Base-by-base conservation (phyloP, 2,797 vertebrate species). In the Remorina albescens region DNA sequence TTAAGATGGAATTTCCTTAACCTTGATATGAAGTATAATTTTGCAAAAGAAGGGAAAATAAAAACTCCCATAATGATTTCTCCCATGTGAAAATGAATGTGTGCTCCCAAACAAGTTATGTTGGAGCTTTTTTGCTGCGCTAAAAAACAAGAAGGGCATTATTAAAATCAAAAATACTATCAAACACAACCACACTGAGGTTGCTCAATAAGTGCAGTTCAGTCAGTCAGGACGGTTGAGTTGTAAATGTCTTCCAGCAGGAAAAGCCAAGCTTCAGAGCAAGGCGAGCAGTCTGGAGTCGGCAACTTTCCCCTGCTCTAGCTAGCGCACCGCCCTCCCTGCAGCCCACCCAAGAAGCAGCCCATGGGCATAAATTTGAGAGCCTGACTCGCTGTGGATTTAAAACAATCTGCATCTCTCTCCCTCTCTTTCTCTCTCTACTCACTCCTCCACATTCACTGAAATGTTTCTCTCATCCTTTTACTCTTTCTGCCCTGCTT, bases 281-380 rank as follows among this genome's bases (percentile, higher is more conserved):
- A 82, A 91, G 88, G 90, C 89, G 69, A 90, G 82, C 90, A 91
- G 92, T 91, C 90, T 93, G 91, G 85, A 93, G 90, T 92, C 92
- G 68, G 90, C 91, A 93, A 92, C 93, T 91, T 93, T 92, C 91
- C 90, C 92, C 90, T 86, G 90, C 89, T 91, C 72, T 93, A 91
- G 93, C 90, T 74, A 75, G 72, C 25, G 79, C 89, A 73, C 85
- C 87, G 82, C 88, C 88, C 93, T 91, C 93, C 91, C 91, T 91
- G 90, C 93, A 93, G 97, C 96, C 96, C 97, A 98, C 96, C 96
- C 96, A 98, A 97, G 96, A 96, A 94, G 96, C 94, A 93, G 96
- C 96, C 95, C 95, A 95, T 95, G 94, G 95, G 95, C 95, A 96
- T 96, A 96, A 95, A 96, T 96, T 95, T 95, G 94, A 95, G 95